A percentile compares a stretch with the other conserved stretches of the same genome.
Evolutionary conservation across 2,888 invertebrate genomes (phyloP).

Genomic region (Homarus gammarus): DNA sequence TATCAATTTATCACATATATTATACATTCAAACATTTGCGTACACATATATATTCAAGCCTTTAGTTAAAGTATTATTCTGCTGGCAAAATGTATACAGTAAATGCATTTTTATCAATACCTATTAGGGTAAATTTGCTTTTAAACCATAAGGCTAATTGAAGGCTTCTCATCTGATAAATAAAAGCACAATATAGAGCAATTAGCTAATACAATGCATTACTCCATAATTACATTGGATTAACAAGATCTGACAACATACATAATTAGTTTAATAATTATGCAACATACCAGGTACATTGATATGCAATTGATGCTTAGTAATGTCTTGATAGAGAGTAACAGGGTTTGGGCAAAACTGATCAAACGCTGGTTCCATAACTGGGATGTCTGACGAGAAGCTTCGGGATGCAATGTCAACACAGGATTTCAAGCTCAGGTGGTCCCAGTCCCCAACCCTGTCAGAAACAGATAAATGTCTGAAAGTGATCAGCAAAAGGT

Average conservation of each 20-base stretch:
- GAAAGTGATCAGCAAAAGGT: neutral
- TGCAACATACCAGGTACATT: constrained; percentile 63
- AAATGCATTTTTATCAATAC: no score
- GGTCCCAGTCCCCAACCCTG: constrained; percentile 67
- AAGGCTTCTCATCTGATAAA: no score
- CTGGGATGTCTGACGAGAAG: constrained; percentile 16
- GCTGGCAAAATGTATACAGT: no score
- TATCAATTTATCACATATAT: no score
- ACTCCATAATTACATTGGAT: neutral
- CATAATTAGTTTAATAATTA: no score
- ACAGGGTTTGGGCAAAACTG: constrained; percentile 69
- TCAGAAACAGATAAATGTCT: neutral
- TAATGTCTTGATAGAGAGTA: constrained; percentile 68
- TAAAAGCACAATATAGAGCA: no score
- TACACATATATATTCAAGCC: no score
- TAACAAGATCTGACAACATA: neutral
- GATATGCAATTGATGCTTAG: constrained; percentile 61
- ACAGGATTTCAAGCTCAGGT: constrained; percentile 61
- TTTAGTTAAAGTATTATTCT: no score
- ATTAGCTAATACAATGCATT: no score
- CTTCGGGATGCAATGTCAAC: constrained; percentile 15
- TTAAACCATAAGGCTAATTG: no score
- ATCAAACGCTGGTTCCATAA: constrained; percentile 52
- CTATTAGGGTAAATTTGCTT: no score
- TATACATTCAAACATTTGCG: no score